Evolutionary conservation across 2,113 vertebrate genomes (phyloP), one percentile per base, ranked within the genome.

Genomic region (Genyomyrus donnyi): DNA sequence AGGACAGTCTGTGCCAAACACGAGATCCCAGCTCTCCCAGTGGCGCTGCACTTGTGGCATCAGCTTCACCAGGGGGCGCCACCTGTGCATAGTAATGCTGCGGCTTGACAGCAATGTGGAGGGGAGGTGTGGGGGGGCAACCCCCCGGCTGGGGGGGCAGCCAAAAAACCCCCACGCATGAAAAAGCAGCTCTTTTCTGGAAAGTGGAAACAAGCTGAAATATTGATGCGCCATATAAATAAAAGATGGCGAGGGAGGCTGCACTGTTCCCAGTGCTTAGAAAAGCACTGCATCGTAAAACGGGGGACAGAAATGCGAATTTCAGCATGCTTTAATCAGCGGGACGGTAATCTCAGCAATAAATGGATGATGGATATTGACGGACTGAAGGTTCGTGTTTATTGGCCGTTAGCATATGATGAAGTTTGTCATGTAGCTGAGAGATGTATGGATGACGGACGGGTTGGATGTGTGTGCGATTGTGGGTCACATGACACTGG

Each of bases 181-280:
- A 35, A 52, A 53, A 87, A 35, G n/a, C 48, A 87, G 39, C 42
- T n/a, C 42, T 85, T 49, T 85, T 87, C 46, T 87, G 5, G 49
- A 52, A 87, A 87, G 85, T 15, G 49, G 85, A 52, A 87, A 52
- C 85, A 89, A 31, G 45, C 45, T 77, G 66, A 89, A 77, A 48
- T 31, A 77, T 77, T 89, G 35, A 70, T 77, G 66, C 4, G 48
- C 24, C 58, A 15, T 58, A 77, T 89, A 80, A 74, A 89, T 89
- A 89, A 89, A 74, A 89, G 19, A 77, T 74, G 46, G n/a, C 2
- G n/a, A 42, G 88, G 39, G 46, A 7, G n/a, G 27, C 6, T 48
- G 66, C 31, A n/a, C 5, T 6, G 3, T 17, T 3, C n/a, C 35
- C 17, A 17, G 11, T 45, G 13, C 52, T 39, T 39, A 42, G 86